Conservation (phyloP, 2,888 invertebrate genomes). For the Athetis lepigone region DNA sequence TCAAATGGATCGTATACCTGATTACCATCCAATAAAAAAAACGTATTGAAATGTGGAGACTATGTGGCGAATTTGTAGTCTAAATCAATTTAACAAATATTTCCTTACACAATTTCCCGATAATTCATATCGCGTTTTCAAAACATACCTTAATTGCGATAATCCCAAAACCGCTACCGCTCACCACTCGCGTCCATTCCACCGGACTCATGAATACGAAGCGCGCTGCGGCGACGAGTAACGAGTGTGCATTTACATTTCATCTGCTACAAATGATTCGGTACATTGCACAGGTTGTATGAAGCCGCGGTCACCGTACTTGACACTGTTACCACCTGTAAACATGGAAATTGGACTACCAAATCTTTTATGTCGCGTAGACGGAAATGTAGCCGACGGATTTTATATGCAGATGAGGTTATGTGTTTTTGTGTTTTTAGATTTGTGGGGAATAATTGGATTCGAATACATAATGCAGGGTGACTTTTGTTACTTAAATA, state of each 20-base stretch:
- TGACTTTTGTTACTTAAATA: too few relatives aligned
- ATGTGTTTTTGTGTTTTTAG: not conserved
- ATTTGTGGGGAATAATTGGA: not conserved
- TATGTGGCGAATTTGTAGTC: too few relatives aligned
- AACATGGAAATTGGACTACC: conserved; percentile 54
- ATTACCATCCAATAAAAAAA: too few relatives aligned
- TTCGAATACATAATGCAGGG: too few relatives aligned
- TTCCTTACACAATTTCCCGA: not conserved
- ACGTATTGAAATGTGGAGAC: too few relatives aligned
- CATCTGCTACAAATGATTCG: conserved; percentile 90
- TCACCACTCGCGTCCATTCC: conserved; percentile 55
- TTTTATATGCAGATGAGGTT: conserved; percentile 5
- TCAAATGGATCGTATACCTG: too few relatives aligned
- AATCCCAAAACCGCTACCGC: conserved; percentile 33
- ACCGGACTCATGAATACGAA: conserved; percentile 87
- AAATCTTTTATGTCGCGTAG: conserved; percentile 26
- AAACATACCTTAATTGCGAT: not conserved
- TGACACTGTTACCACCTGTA: conserved; percentile 60
- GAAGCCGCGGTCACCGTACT: conserved; percentile 72
- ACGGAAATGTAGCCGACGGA: conserved; percentile 1
- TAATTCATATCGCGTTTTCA: not conserved
- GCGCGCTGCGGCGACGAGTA: conserved; percentile 86
- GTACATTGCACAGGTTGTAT: conserved; percentile 83
- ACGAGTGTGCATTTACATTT: conserved; percentile 90
- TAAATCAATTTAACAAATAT: not conserved